phyloP scores from a whole-genome alignment of 1,140 invertebrate species.

The Gryon sp. region DNA sequence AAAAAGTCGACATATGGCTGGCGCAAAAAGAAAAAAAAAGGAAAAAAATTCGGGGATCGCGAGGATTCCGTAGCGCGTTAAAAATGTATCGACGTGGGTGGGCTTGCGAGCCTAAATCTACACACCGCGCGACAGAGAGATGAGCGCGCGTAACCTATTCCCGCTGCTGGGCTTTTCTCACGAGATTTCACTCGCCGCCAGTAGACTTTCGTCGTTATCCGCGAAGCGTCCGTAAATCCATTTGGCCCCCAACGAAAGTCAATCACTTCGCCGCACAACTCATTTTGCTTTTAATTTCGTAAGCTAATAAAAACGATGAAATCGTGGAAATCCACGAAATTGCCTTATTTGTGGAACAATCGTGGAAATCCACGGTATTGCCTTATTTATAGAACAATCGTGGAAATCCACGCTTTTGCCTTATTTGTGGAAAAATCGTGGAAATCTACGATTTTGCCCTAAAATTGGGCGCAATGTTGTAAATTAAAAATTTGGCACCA shows the following conservation, averaged over 20 bases:
- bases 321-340: background rate
- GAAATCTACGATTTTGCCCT: no score
- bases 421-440: no score
- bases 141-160: no score
- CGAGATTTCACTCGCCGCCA: constrained; percentile 54
- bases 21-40: constrained; percentile 36
- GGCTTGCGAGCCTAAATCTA: constrained; percentile 65
- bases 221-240: constrained; percentile 63
- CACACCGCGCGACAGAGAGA: no score
- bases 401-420: no score
- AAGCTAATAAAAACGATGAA: no score
- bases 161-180: constrained; percentile 58
- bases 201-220: constrained; percentile 47
- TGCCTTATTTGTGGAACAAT: no score
- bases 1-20: constrained; percentile 30
- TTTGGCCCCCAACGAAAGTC: constrained; percentile 58
- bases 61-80: constrained; percentile 60
- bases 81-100: constrained; percentile 67
- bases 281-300: no score
- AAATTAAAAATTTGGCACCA: no score
- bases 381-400: no score
- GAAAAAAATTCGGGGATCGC: constrained; percentile 47
- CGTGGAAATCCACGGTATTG: no score
- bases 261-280: constrained; percentile 50
- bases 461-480: no score